Conservation (phyloP, 2,113 vertebrate species). For the Motacilla tschutschensis region DNA sequence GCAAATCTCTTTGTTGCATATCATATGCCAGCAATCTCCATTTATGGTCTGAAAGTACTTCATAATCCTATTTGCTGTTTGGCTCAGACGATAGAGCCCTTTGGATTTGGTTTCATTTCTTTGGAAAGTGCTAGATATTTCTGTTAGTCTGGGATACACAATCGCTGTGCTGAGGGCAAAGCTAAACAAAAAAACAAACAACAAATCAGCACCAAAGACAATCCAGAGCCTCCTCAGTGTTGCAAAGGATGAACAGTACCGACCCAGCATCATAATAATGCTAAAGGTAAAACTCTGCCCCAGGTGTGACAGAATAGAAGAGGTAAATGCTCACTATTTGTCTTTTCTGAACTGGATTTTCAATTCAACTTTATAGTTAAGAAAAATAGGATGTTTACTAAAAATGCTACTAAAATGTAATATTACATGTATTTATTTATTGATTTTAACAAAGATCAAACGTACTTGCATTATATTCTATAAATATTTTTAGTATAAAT, state of each 20-base stretch:
- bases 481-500: background rate
- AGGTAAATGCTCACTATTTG: background rate
- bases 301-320: background rate
- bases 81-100: background rate
- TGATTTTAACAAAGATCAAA: background rate
- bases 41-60: slow-evolving; percentile 7
- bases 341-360: background rate
- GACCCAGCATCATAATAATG: background rate
- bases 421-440: background rate
- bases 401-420: background rate
- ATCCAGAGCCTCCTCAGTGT: background rate
- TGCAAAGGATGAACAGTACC: rapidly evolving
- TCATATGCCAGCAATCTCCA: background rate
- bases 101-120: background rate
- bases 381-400: background rate
- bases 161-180: background rate
- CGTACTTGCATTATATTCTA: background rate
- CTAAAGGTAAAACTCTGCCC: background rate
- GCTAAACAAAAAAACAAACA: background rate
- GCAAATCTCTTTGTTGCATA: background rate
- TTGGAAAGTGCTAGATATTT: background rate
- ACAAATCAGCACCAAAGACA: background rate
- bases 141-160: background rate
- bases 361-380: background rate
- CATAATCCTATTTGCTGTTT: background rate